Evolutionary conservation across 2,888 invertebrate genomes (phyloP).

Genomic region (Lasioglossum pauxillum): DNA sequence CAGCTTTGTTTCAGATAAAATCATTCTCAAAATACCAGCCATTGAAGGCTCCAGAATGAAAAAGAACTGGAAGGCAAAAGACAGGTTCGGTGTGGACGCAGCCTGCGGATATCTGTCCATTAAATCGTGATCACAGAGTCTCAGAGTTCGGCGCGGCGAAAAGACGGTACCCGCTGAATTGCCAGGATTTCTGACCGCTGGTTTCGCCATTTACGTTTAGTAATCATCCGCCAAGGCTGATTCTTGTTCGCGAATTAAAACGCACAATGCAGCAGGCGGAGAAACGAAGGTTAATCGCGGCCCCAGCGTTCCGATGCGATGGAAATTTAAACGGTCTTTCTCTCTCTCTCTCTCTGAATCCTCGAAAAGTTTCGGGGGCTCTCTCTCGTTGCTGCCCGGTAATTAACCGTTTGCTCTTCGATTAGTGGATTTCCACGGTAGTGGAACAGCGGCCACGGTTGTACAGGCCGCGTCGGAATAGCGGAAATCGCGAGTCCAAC

Average conservation of each 20-base stretch:
- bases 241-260: background rate
- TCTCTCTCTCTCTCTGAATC: background rate
- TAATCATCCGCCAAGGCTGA: background rate
- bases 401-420: slow-evolving; percentile 11
- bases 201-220: background rate
- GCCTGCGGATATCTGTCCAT: background rate
- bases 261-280: background rate
- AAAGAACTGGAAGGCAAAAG: background rate
- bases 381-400: background rate
- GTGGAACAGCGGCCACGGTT: background rate
- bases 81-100: background rate
- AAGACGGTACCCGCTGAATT: background rate
- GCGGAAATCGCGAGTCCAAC: background rate
- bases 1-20: too few species aligned
- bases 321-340: background rate
- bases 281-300: background rate
- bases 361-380: background rate
- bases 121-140: background rate
- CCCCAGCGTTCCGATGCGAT: background rate
- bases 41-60: too few species aligned
- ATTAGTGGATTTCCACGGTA: background rate
- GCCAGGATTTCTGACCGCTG: background rate
- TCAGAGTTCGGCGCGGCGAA: background rate
- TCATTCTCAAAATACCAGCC: too few species aligned
- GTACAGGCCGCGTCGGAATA: background rate